These are phyloP conservation scores for Rhingia rostrata DNA, from an alignment of 2,888 invertebrate species.

Conservation along the genomic window DNA sequence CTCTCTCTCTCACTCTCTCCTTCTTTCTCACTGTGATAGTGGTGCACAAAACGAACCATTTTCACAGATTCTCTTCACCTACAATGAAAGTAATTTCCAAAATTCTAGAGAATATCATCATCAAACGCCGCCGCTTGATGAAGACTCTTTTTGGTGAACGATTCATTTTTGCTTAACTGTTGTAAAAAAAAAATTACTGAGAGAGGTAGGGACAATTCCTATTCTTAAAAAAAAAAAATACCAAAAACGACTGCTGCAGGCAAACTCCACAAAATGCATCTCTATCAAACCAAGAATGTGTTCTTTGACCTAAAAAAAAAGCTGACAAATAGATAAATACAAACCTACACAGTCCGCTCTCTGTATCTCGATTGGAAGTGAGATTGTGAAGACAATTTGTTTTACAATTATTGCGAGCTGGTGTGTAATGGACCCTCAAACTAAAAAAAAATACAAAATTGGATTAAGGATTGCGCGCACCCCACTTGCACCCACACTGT, in stretches of 20 bases:
- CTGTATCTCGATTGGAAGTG: slow-evolving; percentile 63
- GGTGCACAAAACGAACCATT: slow-evolving; percentile 6
- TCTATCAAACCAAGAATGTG: slow-evolving; percentile 72
- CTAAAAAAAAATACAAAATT: slow-evolving; percentile 45
- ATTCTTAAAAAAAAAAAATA: slow-evolving; percentile 30
- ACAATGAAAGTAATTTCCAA: slow-evolving; percentile 11
- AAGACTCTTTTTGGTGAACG: slow-evolving; percentile 58
- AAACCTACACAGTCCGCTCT: slow-evolving; percentile 67
- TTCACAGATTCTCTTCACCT: slow-evolving; percentile 21
- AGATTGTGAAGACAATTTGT: slow-evolving; percentile 59
- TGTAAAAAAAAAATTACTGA: too few species aligned
- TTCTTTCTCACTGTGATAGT: not conserved
- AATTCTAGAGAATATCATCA: slow-evolving; percentile 2
- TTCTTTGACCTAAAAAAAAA: slow-evolving; percentile 61
- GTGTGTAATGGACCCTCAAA: slow-evolving; percentile 40
- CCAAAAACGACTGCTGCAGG: slow-evolving; percentile 68
- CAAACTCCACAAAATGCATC: slow-evolving; percentile 73
- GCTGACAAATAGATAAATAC: slow-evolving; percentile 22
- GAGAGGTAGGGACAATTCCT: slow-evolving; percentile 49
- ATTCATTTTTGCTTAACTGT: slow-evolving; percentile 61
- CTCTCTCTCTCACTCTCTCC: not conserved
- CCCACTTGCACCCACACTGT: slow-evolving; percentile 31
- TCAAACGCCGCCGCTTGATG: slow-evolving; percentile 15
- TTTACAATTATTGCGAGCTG: slow-evolving; percentile 42
- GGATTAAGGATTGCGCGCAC: slow-evolving; percentile 71